These are phyloP conservation scores for Eilema depressum DNA, from an alignment of 2,888 invertebrate genomes.

Conservation along the genomic window DNA sequence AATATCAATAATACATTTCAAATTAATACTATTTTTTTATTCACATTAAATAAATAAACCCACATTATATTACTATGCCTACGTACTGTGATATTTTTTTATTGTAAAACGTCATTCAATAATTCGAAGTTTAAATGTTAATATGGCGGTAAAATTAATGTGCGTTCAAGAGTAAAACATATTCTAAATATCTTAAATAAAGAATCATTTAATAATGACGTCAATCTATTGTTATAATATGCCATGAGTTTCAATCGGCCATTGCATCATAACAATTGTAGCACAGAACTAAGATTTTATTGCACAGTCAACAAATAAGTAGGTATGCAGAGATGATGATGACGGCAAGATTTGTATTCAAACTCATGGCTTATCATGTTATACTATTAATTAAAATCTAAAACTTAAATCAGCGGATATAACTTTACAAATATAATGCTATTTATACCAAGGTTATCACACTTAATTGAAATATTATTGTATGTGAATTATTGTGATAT, in stretches of 20 bases:
- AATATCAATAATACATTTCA: slow-evolving; percentile 6
- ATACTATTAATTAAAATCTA: background rate
- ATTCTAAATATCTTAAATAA: slow-evolving; percentile 10
- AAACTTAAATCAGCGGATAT: background rate
- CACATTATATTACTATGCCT: background rate
- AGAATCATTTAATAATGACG: slow-evolving; percentile 3
- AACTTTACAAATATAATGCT: background rate
- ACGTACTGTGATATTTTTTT: slow-evolving; percentile 5
- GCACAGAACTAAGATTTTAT: too few species aligned
- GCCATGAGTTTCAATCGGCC: background rate
- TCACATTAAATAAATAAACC: background rate
- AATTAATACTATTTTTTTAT: background rate
- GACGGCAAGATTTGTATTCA: background rate
- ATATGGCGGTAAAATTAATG: slow-evolving; percentile 45
- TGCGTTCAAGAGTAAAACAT: slow-evolving; percentile 31
- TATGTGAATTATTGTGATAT: slow-evolving; percentile 39
- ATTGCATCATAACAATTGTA: background rate
- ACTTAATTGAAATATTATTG: slow-evolving; percentile 16
- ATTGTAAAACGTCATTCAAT: background rate
- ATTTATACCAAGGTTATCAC: slow-evolving; percentile 11
- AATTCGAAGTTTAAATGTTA: slow-evolving; percentile 17
- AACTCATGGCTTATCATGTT: background rate
- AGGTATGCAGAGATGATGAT: too few species aligned
- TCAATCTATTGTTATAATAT: background rate
- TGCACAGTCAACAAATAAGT: too few species aligned